Evolutionary conservation across 1,140 invertebrate species (phyloP).

Genomic region (Sinonovacula constricta): DNA sequence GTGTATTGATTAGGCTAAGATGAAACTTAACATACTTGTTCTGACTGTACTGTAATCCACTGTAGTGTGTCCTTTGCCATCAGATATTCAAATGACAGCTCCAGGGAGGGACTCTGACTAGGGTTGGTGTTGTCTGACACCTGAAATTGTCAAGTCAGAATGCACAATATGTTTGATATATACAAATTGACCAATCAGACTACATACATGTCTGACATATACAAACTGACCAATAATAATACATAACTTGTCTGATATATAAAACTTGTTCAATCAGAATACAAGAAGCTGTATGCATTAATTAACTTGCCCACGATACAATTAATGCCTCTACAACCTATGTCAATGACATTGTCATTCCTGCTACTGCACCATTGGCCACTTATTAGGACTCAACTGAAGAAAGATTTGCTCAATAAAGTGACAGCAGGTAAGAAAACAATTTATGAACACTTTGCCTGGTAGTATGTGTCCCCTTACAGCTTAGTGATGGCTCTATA

Average conservation of each 20-base stretch:
- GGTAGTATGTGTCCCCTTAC: too few relatives aligned
- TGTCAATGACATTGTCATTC: too few relatives aligned
- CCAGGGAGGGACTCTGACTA: slow-evolving; percentile 80
- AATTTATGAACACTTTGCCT: too few relatives aligned
- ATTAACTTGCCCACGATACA: neutral
- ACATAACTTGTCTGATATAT: neutral
- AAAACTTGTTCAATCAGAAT: neutral
- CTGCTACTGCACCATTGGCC: too few relatives aligned
- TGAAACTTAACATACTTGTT: slow-evolving; percentile 76
- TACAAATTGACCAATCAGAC: neutral
- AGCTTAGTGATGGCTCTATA: too few relatives aligned
- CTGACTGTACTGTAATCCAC: slow-evolving; percentile 94
- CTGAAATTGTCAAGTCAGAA: slow-evolving; percentile 43
- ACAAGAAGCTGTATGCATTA: neutral
- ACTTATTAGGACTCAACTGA: too few relatives aligned
- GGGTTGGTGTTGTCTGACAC: slow-evolving; percentile 50
- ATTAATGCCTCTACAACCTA: neutral
- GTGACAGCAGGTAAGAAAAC: too few relatives aligned
- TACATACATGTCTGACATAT: neutral
- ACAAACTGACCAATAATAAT: neutral
- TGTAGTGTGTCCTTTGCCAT: slow-evolving; percentile 93
- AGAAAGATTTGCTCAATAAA: too few relatives aligned
- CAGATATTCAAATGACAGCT: slow-evolving; percentile 97
- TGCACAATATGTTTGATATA: slow-evolving; percentile 25
- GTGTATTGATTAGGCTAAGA: too few relatives aligned